Conservation (phyloP, 2,797 vertebrate species). For the Acanthurus lineatus region DNA sequence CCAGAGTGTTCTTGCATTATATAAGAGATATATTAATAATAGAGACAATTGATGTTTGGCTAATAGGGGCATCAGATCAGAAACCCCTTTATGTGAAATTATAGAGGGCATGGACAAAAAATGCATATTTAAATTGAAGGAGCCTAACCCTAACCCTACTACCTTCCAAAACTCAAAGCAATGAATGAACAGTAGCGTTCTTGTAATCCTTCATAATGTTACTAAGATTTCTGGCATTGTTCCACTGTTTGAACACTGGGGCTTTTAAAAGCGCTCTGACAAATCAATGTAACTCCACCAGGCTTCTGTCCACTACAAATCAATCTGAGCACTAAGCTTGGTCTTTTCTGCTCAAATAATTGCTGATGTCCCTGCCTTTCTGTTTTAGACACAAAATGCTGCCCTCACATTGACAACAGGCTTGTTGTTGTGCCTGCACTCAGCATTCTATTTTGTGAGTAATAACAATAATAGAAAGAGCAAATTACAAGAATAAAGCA, state of each 20-base stretch:
- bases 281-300: conserved; percentile 22
- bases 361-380: conserved; percentile 11
- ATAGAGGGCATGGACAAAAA: no score
- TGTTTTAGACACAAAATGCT: background rate
- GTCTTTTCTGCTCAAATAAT: conserved; percentile 5
- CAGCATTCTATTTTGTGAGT: background rate
- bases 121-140: no score
- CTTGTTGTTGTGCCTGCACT: background rate
- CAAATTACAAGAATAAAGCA: background rate
- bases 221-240: background rate
- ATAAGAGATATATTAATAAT: no score
- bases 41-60: no score
- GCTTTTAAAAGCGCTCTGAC: conserved; percentile 26
- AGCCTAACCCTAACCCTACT: no score
- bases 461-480: background rate
- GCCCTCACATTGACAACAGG: background rate
- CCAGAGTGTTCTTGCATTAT: no score
- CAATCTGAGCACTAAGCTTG: background rate
- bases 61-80: no score
- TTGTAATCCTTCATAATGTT: background rate
- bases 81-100: no score
- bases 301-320: conserved; percentile 17
- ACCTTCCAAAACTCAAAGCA: no score
- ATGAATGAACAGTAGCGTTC: background rate
- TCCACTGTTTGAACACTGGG: conserved; percentile 4